Base-by-base conservation (phyloP, 2,113 vertebrate species). In the Galeopterus variegatus region DNA sequence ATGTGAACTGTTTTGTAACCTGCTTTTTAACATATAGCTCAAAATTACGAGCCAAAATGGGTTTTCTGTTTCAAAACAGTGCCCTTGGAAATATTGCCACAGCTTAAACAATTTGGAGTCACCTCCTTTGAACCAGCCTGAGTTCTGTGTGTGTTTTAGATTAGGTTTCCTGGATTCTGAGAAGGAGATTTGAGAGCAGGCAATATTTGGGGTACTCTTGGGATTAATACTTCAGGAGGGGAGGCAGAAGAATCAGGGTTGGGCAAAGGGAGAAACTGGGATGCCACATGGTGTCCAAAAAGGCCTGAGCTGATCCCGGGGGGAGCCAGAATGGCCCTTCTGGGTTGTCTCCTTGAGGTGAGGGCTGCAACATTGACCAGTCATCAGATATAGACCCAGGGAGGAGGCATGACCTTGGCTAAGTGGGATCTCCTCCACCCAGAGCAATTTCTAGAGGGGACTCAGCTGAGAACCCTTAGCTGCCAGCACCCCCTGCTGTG, bases 1-100 rank as follows among this genome's bases (percentile, higher is more conserved):
- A 26, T 50, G 8, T 23, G 1, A 86, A 67, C 21, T 72, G 23
- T 62, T 80, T 72, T 65, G 2, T 82, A 83, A 81, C 9, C 21
- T 82, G 28, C 12, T 75, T 95, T 73, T 64, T 58, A 82, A 89
- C 23, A 93, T 7, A 19, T 8, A 52, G 33, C n/a, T 95, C 54
- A 76, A 88, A 90, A 81, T 85, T n/a, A 33, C 24, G 75, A 93
- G n/a, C 31, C 54, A 36, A 56, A 91, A 23, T 52, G 60, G 75
- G 48, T 21, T 89, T 81, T 26, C 28, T 50, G 3, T 48, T 81
- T 89, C 60, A 84, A 85, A 82, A 65, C 36, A 73, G 11, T 87
- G 72, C 18, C 60, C 13, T 70, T 6, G 2, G 65, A 60, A 76
- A 13, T 72, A 50, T 58, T 72, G 82, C 58, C 33, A 70, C 65